Evolutionary conservation across 2,888 invertebrate species (phyloP).

Genomic region (Archaeoteleia sp.): DNA sequence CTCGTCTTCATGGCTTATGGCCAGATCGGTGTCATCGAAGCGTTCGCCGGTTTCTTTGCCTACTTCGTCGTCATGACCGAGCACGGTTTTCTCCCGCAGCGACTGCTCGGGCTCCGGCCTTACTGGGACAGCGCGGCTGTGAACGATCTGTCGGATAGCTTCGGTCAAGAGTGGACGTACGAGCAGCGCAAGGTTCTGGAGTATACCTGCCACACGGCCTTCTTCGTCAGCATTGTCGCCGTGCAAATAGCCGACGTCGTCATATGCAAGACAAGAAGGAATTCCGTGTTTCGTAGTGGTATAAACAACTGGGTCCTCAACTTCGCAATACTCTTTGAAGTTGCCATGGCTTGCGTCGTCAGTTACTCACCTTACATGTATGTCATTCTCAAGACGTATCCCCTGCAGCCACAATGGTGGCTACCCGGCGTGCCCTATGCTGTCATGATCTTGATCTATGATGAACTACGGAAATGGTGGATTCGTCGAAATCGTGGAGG

Average conservation of each 20-base stretch:
- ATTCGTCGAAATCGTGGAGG: conserved; percentile 81
- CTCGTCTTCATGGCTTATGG: conserved; percentile 89
- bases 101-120: conserved; percentile 81
- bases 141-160: conserved; percentile 81
- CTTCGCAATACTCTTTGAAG: conserved; percentile 78
- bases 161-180: conserved; percentile 85
- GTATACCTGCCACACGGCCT: conserved; percentile 85
- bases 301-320: conserved; percentile 84
- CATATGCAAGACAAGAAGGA: conserved; percentile 85
- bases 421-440: conserved; percentile 84
- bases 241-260: conserved; percentile 87
- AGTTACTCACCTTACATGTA: conserved; percentile 76
- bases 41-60: conserved; percentile 85
- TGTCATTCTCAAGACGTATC: conserved; percentile 79
- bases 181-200: conserved; percentile 82
- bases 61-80: conserved; percentile 88
- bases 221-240: conserved; percentile 85
- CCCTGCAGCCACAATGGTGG: conserved; percentile 82
- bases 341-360: conserved; percentile 74
- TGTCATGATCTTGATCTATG: conserved; percentile 83
- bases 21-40: conserved; percentile 91
- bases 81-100: conserved; percentile 84
- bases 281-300: conserved; percentile 84
- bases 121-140: conserved; percentile 83
- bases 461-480: conserved; percentile 83